A percentile compares a stretch with the other conserved stretches of the same genome.
phyloP scores from a whole-genome alignment of 37 sponge, comb jelly and placozoan genomes.

The Petrosia ficiformis region DNA sequence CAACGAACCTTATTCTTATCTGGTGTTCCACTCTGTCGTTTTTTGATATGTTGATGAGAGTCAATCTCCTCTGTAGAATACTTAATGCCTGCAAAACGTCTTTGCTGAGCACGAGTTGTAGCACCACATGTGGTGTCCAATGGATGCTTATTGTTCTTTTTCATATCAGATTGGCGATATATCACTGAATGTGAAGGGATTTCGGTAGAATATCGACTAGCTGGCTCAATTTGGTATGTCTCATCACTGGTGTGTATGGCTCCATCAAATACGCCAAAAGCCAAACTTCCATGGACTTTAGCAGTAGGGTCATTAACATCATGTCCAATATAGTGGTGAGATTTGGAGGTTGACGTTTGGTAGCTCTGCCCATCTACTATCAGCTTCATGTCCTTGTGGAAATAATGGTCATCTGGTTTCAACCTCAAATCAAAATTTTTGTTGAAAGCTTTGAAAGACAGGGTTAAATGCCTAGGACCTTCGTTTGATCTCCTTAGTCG shows the following conservation, averaged over 20 bases:
- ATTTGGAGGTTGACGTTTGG: background rate
- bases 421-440: slow-evolving; percentile 30
- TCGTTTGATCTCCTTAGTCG: background rate
- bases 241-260: slow-evolving; percentile 50
- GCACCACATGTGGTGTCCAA: background rate
- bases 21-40: slow-evolving; percentile 19
- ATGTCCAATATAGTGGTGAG: slow-evolving; percentile 12
- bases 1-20: slow-evolving; percentile 23
- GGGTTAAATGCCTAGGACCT: background rate
- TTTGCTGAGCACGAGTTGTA: background rate
- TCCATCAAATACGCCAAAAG: slow-evolving; percentile 57
- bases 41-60: background rate
- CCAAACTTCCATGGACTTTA: slow-evolving; percentile 49
- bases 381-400: slow-evolving; percentile 42
- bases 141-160: background rate
- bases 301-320: slow-evolving; percentile 27
- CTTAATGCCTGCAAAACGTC: background rate
- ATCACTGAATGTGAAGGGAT: background rate
- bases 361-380: background rate
- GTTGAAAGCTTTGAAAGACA: background rate
- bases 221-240: slow-evolving; percentile 64
- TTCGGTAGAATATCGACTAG: slow-evolving; percentile 18
- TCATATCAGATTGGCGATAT: background rate
- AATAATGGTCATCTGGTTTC: slow-evolving; percentile 21
- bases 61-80: background rate